A percentile compares a stretch with the other conserved stretches of the same genome.
Conservation (phyloP, 2,797 vertebrate species). For the Rhincodon typus region DNA sequence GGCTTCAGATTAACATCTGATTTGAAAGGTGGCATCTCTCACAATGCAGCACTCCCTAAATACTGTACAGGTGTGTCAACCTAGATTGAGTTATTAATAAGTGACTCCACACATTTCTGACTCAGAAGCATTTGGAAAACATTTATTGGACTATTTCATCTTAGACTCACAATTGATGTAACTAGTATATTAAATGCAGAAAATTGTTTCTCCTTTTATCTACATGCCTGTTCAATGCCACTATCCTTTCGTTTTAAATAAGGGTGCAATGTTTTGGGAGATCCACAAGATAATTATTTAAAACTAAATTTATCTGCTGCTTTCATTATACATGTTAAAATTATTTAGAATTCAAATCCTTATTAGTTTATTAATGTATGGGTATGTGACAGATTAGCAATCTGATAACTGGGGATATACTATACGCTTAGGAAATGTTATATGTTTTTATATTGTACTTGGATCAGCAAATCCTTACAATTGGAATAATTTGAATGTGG, state of each 20-base stretch:
- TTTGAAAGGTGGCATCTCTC: neutral
- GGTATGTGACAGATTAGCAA: neutral
- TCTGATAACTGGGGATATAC: neutral
- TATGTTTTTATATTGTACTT: neutral
- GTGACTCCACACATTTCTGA: neutral
- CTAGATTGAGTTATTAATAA: neutral
- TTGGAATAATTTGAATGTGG: neutral
- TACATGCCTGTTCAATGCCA: neutral
- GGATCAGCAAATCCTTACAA: neutral
- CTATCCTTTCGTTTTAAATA: neutral
- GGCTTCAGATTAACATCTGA: neutral
- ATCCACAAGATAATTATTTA: neutral
- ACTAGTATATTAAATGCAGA: neutral
- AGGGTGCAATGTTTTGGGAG: neutral
- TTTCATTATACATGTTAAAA: neutral
- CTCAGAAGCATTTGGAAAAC: neutral
- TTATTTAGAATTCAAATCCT: neutral
- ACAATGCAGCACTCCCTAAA: neutral
- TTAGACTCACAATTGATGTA: neutral
- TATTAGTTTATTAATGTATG: neutral
- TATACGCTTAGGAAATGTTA: neutral
- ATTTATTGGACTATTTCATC: neutral
- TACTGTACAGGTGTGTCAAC: neutral
- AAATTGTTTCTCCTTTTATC: neutral
- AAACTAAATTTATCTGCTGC: neutral